Evolutionary conservation across 2,888 invertebrate species (phyloP).

Genomic region (Orthonychiurus folsomi): DNA sequence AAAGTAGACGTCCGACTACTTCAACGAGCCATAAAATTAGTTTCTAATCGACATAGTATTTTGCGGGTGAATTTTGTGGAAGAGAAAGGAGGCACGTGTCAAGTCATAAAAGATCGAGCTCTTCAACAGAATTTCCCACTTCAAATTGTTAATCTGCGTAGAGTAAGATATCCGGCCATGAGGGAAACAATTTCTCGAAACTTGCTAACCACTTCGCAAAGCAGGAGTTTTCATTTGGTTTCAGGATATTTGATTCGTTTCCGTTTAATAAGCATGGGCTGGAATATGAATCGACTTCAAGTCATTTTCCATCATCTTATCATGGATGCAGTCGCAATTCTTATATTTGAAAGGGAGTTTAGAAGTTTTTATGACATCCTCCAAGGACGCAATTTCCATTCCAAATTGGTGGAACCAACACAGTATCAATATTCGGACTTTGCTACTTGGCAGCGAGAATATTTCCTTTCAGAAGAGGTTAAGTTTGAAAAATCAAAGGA

Average conservation of each 20-base stretch:
- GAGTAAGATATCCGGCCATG: background rate
- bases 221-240: background rate
- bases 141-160: background rate
- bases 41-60: background rate
- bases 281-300: background rate
- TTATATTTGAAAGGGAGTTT: background rate
- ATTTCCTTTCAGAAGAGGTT: background rate
- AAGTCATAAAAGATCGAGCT: background rate
- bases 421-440: background rate
- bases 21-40: background rate
- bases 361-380: background rate
- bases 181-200: background rate
- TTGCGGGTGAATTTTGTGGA: background rate
- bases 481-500: background rate
- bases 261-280: background rate
- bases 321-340: background rate
- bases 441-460: background rate
- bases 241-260: background rate
- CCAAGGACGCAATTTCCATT: background rate
- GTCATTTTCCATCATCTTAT: background rate
- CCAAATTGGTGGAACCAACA: background rate
- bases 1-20: background rate
- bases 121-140: background rate
- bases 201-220: background rate
- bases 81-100: background rate